Conservation (phyloP, 1,140 invertebrate species). For the Danaus plexippus region DNA sequence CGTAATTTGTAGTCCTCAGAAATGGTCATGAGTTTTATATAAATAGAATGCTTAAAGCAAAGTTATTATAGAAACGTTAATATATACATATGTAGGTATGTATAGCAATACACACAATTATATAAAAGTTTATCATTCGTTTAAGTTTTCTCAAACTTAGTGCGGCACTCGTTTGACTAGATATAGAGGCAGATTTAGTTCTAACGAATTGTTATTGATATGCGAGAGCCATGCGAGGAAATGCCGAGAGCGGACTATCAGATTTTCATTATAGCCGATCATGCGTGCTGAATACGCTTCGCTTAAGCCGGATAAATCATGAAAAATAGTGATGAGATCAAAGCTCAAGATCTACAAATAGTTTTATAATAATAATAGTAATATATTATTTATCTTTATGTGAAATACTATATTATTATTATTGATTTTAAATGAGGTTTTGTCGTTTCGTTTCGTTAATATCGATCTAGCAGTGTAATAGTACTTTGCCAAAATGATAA, state of each 20-base stretch:
- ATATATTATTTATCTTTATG: conserved; percentile 2
- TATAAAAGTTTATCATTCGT: too few relatives aligned
- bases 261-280: conserved; percentile 47
- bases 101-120: too few relatives aligned
- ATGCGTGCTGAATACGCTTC: conserved; percentile 39
- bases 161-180: too few relatives aligned
- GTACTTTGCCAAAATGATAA: too few relatives aligned
- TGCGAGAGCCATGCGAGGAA: conserved; percentile 17
- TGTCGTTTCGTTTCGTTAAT: too few relatives aligned
- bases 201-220: conserved; percentile 53
- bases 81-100: too few relatives aligned
- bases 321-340: conserved; percentile 31
- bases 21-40: background rate
- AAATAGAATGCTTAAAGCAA: conserved; percentile 2
- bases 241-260: conserved; percentile 14
- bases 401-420: background rate
- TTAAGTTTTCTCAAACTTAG: too few relatives aligned
- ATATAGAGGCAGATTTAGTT: conserved; percentile 18
- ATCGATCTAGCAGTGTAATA: too few relatives aligned
- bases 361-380: conserved; percentile 8
- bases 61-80: too few relatives aligned
- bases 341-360: conserved; percentile 23
- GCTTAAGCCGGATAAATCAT: conserved; percentile 43
- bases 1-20: conserved; percentile 17
- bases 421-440: too few relatives aligned